Base-by-base conservation (phyloP, 1,140 invertebrate genomes). In the Campodea augens region DNA sequence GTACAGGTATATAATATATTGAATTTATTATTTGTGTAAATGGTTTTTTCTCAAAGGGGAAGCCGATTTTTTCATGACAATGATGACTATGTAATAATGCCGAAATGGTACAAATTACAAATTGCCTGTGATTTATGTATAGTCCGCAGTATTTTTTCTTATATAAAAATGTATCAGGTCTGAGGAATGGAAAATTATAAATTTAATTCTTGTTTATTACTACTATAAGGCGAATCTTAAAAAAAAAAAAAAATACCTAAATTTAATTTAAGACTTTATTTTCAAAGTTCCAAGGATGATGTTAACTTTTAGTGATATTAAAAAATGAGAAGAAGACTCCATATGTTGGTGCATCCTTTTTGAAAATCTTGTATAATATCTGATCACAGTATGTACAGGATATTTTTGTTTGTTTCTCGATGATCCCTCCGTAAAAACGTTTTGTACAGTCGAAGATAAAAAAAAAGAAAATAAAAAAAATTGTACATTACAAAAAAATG, bases 371-470 rank as follows among this genome's bases (percentile, higher is more conserved):
- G 27, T 32, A 32, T 32, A 15, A 32, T 32, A 32, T 10, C 15
- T 7, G 7, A 7, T 32, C 15, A n/a, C n/a, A n/a, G 7, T 32
- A 32, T 32, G 27, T 32, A 32, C 27, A 32, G 27, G 27, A 32
- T 32, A 32, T 32, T 32, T 32, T 32, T 32, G 7, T 32, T 32
- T 32, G 7, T 15, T 15, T 32, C 15, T 32, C 15, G 7, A 10
- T 32, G 27, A 32, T 10, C 27, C 27, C 7, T 32, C 27, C 27
- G 15, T 32, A 32, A 32, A 32, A 15, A 32, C 27, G 27, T 32
- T 32, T 32, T 32, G 27, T 32, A 32, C 27, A 32, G 27, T 32
- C 27, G n/a, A n/a, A n/a, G n/a, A n/a, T n/a, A n/a, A n/a, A n/a
- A n/a, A n/a, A n/a, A n/a, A n/a, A n/a, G n/a, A n/a, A n/a, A n/a